phyloP scores from a whole-genome alignment of 2,888 invertebrate genomes.

The Patella pellucida region DNA sequence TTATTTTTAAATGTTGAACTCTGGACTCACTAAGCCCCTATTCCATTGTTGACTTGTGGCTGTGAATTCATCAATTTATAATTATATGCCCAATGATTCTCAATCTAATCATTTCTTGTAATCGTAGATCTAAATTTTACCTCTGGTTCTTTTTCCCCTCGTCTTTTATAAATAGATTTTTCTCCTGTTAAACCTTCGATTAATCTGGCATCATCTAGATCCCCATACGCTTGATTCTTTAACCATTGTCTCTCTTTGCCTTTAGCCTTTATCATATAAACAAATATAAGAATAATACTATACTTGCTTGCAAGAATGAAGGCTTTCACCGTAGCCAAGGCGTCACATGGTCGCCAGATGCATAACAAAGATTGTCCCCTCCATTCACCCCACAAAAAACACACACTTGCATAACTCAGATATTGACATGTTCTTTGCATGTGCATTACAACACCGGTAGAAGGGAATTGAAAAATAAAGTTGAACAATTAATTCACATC shows the following conservation, averaged over 20 bases:
- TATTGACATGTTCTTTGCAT: no score
- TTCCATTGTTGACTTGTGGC: neutral
- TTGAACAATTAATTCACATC: no score
- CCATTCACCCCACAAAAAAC: no score
- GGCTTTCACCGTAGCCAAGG: no score
- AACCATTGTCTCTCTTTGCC: constrained; percentile 95
- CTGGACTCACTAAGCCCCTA: neutral
- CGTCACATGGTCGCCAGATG: no score
- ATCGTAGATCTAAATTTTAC: constrained; percentile 37
- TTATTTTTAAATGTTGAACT: neutral
- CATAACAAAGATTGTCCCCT: no score
- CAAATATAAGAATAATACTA: neutral
- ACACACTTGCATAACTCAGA: no score
- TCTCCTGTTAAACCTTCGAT: constrained; percentile 95
- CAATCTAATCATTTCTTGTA: no score
- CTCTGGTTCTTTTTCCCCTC: constrained; percentile 89
- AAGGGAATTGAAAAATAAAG: no score
- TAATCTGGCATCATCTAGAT: constrained; percentile 93
- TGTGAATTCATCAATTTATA: neutral
- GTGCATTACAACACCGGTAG: no score
- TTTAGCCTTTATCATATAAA: constrained; percentile 77
- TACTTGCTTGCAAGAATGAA: no score
- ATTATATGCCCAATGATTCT: neutral
- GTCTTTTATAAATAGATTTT: constrained; percentile 87
- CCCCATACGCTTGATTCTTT: constrained; percentile 93